phyloP scores from a whole-genome alignment of 2,113 vertebrate species.

The Cercocebus atys region DNA sequence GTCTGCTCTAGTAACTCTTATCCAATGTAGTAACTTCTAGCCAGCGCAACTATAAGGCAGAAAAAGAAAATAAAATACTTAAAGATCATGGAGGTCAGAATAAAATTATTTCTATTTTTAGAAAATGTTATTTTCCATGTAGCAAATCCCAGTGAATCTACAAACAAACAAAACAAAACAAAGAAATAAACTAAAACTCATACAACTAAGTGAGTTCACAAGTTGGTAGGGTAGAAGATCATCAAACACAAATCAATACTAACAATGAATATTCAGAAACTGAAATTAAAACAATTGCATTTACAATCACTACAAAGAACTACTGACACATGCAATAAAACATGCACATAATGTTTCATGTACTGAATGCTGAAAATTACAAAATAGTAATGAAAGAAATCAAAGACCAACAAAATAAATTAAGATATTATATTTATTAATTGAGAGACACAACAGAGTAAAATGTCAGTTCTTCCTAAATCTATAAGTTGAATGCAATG shows the following conservation, averaged over 20 bases:
- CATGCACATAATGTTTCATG: neutral
- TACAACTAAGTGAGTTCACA: neutral
- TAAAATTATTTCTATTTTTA: neutral
- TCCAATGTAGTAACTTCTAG: neutral
- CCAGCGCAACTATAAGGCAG: neutral
- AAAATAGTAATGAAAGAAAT: neutral
- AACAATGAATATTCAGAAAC: neutral
- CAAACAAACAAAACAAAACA: neutral
- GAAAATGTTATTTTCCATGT: neutral
- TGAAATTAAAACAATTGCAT: neutral
- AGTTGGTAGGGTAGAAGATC: neutral
- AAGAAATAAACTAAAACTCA: neutral
- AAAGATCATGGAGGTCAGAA: neutral
- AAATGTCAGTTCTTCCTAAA: neutral
- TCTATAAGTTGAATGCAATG: neutral
- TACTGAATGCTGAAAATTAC: neutral
- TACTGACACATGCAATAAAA: neutral
- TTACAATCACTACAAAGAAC: neutral
- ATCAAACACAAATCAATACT: neutral
- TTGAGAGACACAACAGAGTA: neutral
- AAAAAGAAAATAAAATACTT: neutral
- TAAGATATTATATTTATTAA: neutral
- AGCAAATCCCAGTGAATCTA: neutral
- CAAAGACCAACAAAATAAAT: neutral
- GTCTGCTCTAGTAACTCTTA: neutral